Evolutionary conservation across 2,888 invertebrate genomes (phyloP).

Genomic region (Gryllus longicercus): DNA sequence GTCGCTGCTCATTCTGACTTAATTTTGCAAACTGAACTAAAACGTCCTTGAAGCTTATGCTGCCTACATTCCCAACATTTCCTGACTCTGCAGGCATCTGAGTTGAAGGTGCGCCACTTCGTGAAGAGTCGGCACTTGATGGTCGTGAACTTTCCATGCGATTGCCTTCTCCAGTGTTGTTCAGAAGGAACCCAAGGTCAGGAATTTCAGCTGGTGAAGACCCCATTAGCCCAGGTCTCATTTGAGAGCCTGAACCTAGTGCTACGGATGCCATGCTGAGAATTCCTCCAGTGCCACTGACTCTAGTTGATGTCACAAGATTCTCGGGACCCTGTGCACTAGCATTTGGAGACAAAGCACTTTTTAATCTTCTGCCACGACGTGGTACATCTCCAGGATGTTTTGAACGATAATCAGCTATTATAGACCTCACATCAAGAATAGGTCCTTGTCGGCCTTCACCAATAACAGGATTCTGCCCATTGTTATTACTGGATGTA

Average conservation of each 20-base stretch:
- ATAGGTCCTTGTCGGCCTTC: conserved; percentile 72
- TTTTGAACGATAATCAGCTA: conserved; percentile 73
- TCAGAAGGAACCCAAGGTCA: conserved; percentile 34
- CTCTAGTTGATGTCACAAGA: conserved; percentile 34
- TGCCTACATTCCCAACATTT: conserved; percentile 35
- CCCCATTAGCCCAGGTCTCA: conserved; percentile 40
- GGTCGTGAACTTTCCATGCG: conserved; percentile 48
- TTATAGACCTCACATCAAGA: conserved; percentile 78
- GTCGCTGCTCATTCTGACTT: conserved; percentile 45
- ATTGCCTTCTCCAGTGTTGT: conserved; percentile 35
- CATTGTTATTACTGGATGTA: conserved; percentile 30
- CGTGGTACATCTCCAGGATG: conserved; percentile 71
- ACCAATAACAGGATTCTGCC: conserved; percentile 58
- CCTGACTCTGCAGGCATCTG: conserved; percentile 11
- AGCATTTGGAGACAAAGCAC: conserved; percentile 32
- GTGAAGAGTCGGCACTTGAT: conserved; percentile 54
- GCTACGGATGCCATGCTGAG: conserved; percentile 47
- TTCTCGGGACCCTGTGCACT: conserved; percentile 36
- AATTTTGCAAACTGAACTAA: conserved; percentile 69
- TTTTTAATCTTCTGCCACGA: conserved; percentile 46
- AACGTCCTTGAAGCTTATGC: conserved; percentile 52
- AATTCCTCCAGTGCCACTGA: conserved; percentile 35
- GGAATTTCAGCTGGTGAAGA: conserved; percentile 31
- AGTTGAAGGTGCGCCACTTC: conserved; percentile 45
- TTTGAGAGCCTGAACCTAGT: conserved; percentile 50